Conservation (phyloP, 2,797 vertebrate species). For the Perodicticus potto region DNA sequence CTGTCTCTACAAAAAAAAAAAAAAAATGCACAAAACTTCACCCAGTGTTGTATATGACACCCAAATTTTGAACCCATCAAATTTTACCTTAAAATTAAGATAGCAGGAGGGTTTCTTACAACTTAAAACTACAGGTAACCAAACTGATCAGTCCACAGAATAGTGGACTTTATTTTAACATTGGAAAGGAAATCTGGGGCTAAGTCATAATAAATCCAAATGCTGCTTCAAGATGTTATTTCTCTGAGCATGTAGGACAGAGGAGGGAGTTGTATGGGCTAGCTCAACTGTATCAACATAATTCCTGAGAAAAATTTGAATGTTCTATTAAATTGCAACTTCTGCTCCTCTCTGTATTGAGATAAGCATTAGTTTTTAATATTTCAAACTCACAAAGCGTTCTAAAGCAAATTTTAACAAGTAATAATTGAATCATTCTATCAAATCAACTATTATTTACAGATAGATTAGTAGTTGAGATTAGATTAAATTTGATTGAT, state of each 20-base stretch:
- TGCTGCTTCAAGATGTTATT: neutral
- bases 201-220: neutral
- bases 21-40: neutral
- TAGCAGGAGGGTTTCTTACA: neutral
- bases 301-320: neutral
- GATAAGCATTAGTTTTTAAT: neutral
- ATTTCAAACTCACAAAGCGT: conserved; percentile 17
- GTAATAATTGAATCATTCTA: conserved; percentile 1
- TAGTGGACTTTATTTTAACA: neutral
- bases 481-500: neutral
- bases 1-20: too few relatives aligned
- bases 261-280: neutral
- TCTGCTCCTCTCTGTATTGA: neutral
- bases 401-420: neutral
- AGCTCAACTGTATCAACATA: neutral
- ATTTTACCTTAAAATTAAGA: conserved; percentile 10
- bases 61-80: conserved; percentile 9
- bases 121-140: neutral
- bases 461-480: neutral
- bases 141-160: neutral
- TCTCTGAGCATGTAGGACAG: too few relatives aligned
- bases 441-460: conserved; percentile 27
- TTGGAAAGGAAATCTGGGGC: neutral
- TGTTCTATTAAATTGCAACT: conserved; percentile 26
- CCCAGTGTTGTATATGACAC: neutral